phyloP scores from a whole-genome alignment of 2,113 vertebrate genomes.

The Formicarius rufipectus region DNA sequence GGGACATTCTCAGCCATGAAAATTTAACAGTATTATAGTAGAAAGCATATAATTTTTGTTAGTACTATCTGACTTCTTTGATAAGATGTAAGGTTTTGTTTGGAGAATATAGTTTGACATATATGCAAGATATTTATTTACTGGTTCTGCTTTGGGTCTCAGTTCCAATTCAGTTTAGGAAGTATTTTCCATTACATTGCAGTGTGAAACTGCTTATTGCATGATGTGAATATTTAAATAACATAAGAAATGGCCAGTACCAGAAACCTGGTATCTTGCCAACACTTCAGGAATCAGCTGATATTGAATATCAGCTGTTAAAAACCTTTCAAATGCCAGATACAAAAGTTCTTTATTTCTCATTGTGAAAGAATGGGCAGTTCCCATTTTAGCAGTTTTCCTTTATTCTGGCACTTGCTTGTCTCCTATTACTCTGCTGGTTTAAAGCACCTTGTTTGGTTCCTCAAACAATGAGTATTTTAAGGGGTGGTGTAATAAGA shows the following conservation, averaged over 20 bases:
- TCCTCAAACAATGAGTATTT: conserved; percentile 66
- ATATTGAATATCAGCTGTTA: conserved; percentile 54
- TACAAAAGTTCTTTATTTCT: conserved; percentile 60
- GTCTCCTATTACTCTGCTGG: conserved; percentile 62
- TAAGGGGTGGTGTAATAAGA: conserved; percentile 59
- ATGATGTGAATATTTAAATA: conserved; percentile 70
- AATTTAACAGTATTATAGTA: conserved; percentile 75
- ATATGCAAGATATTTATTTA: conserved; percentile 76
- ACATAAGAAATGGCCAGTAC: conserved; percentile 60
- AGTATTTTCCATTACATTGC: conserved; percentile 66
- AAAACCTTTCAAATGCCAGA: conserved; percentile 52
- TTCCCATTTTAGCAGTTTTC: conserved; percentile 40
- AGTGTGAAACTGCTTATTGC: conserved; percentile 61
- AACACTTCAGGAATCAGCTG: conserved; percentile 60
- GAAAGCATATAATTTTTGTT: conserved; percentile 71
- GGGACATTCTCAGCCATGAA: conserved; percentile 71
- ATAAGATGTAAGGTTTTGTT: conserved; percentile 76
- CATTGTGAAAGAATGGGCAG: conserved; percentile 61
- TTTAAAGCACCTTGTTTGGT: conserved; percentile 70
- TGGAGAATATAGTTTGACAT: conserved; percentile 78
- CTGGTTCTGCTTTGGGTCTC: conserved; percentile 69
- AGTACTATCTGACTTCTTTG: conserved; percentile 75
- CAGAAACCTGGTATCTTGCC: conserved; percentile 55
- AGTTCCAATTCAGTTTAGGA: conserved; percentile 63
- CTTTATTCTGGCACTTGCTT: conserved; percentile 41